These are phyloP conservation scores for Oryzias celebensis DNA, from an alignment of 2,113 vertebrate species.

Conservation along the genomic window DNA sequence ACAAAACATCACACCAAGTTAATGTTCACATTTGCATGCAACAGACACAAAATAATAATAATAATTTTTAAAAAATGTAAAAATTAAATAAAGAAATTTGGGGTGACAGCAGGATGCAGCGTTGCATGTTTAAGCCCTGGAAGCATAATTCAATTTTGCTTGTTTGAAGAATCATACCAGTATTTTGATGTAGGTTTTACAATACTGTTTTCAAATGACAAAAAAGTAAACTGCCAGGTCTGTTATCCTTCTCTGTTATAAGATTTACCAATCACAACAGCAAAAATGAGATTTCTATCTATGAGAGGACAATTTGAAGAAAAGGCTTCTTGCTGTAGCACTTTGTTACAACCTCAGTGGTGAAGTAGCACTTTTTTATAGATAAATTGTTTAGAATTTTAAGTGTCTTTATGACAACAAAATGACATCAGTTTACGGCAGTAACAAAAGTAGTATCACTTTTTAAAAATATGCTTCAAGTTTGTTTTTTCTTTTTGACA, in stretches of 20 bases:
- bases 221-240: not conserved
- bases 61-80: no score
- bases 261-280: not conserved
- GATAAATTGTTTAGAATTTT: no score
- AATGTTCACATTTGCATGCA: conserved; percentile 70
- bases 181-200: conserved; percentile 46
- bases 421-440: no score
- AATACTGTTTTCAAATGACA: not conserved
- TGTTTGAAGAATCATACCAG: conserved; percentile 65
- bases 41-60: conserved; percentile 37
- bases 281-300: no score
- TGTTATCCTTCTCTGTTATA: not conserved
- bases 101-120: conserved; percentile 55
- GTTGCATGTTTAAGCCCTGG: conserved; percentile 46
- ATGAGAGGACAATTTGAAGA: no score
- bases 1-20: conserved; percentile 50
- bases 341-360: no score
- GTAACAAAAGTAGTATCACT: no score
- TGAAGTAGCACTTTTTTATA: no score
- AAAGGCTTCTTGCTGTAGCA: no score
- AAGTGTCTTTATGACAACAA: no score
- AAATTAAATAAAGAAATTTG: conserved; percentile 31
- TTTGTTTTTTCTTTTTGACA: no score
- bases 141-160: conserved; percentile 44
- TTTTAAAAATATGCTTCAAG: no score